These are phyloP conservation scores for Prochilodus magdalenae DNA, from an alignment of 2,113 vertebrate genomes.

Conservation along the genomic window DNA sequence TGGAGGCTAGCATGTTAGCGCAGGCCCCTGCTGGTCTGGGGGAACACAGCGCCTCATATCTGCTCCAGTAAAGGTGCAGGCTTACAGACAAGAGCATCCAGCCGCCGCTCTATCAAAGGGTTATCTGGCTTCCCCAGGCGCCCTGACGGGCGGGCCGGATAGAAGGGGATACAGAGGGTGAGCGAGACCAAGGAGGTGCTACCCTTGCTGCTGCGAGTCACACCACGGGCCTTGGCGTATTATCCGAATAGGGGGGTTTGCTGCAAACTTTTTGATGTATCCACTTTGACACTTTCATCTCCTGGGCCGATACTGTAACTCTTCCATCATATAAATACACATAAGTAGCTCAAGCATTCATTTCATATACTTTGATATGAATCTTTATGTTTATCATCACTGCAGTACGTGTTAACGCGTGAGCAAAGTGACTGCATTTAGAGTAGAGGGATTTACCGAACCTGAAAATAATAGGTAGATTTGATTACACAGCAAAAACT, in stretches of 20 bases:
- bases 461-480: too few relatives aligned
- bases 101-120: slow-evolving; percentile 77
- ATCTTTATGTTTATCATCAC: background rate
- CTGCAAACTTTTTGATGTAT: slow-evolving; percentile 14
- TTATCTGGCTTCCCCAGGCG: slow-evolving; percentile 78
- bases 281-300: slow-evolving; percentile 21
- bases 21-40: slow-evolving; percentile 65
- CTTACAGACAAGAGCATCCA: slow-evolving; percentile 76
- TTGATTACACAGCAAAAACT: too few relatives aligned
- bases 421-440: too few relatives aligned
- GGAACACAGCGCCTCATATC: slow-evolving; percentile 71
- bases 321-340: background rate
- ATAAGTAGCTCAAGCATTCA: background rate
- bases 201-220: slow-evolving; percentile 47
- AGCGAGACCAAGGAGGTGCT: slow-evolving; percentile 53
- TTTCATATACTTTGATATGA: background rate
- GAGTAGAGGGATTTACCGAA: too few relatives aligned
- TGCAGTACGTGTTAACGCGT: too few relatives aligned
- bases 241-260: background rate
- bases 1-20: slow-evolving; percentile 70
- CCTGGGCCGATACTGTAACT: background rate
- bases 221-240: background rate
- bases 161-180: slow-evolving; percentile 57
- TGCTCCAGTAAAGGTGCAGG: slow-evolving; percentile 74
- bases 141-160: slow-evolving; percentile 70